Evolutionary conservation across 1,140 invertebrate species (phyloP), one percentile per base, ranked within the genome.

Genomic region (Eulimnadia texana): DNA sequence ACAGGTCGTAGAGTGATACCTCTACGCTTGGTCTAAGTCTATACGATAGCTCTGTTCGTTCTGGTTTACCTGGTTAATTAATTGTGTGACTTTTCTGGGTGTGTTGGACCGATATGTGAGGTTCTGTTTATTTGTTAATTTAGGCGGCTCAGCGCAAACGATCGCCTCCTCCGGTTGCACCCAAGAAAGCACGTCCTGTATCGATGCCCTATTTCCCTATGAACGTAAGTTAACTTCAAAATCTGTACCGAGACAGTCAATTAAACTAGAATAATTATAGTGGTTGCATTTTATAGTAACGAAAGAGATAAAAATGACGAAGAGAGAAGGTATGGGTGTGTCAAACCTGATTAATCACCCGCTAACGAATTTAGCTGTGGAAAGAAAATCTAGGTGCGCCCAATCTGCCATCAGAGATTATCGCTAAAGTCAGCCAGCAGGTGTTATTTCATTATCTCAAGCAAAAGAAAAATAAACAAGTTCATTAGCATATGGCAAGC

Each of bases 71-170:
- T 16, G 33, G 33, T 42, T 42, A 16, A 16, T n/a, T n/a, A 16
- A 42, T 16, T 42, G 16, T 16, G 33, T 42, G 33, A 42, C 33
- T 6, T 6, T 9, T 16, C 16, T 42, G 33, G 33, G 6, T 42
- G 16, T 42, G 16, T 42, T 16, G 33, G 33, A 42, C 33, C 6
- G 33, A 9, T 9, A 6, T 9, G 6, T 42, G 6, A 42, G 33
- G 16, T 42, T 42, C 33, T 42, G 33, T 42, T 42, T 42, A 16
- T 42, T 42, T 42, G 33, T 42, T 42, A 9, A 16, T 16, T 6
- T 51, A 61, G 60, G 29, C 53, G 50, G 60, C 60, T 13, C 60
- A 61, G 33, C 27, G 53, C 16, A 61, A 61, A 47, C 50, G 60
- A 16, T 54, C 60, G 22, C 60, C 60, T 2, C 60, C 60, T 9